Base-by-base conservation (phyloP, 2,113 vertebrate species). In the Pipra filicauda region DNA sequence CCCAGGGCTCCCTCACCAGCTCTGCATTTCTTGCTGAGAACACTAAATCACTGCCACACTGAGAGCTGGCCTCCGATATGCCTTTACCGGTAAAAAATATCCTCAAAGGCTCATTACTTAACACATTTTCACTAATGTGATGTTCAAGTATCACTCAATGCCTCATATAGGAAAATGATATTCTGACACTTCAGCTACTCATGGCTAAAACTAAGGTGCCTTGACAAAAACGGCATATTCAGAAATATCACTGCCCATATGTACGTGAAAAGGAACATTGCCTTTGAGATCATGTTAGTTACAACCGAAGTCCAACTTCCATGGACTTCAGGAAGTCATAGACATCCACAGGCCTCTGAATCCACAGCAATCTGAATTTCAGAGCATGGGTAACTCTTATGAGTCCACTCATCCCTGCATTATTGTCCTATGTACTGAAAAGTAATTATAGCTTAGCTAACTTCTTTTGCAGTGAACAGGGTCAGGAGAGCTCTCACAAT, bases 361-460 rank as follows among this genome's bases (percentile, higher is more conserved):
- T 64, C 19, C 39, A 22, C 39, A 43, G 58, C 33, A 71, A 54
- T 39, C 43, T 88, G 82, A 71, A 64, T 35, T 74, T 84, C 33
- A 83, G 55, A 82, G 33, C 59, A 59, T 1, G 3, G 26, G 30
- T 51, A 70, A 66, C 54, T 79, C 71, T 87, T 91, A 35, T 4
- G 43, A 93, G 83, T 86, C 33, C 8, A 6, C 54, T 64, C 80
- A 46, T 58, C 95, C 88, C 84, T 86, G 35, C 15, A 26, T 94
- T 92, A 86, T 84, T 93, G 86, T 65, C 72, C 59, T 75, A 31
- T 71, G 21, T 41, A 57, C 69, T 93, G 72, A 84, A 74, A 96
- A 91, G 59, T 64, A 81, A 92, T 86, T 92, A 94, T 79, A 64
- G 51, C 83, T 97, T 86, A 80, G 67, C 49, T 94, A 84, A 89